Conservation (phyloP, 2,797 vertebrate genomes). For the Pelochelys cantorii region DNA sequence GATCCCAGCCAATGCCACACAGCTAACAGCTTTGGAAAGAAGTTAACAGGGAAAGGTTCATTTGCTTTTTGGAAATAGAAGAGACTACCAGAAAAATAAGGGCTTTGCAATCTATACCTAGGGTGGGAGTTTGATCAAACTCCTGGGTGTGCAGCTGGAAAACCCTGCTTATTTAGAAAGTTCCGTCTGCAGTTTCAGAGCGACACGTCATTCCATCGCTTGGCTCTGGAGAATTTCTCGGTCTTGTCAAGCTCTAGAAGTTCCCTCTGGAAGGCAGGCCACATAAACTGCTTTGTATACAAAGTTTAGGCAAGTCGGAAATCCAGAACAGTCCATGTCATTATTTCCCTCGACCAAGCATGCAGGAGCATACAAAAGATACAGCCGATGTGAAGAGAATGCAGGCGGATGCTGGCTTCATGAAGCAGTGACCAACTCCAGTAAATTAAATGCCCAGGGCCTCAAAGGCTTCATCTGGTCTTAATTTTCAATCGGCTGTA, state of each 20-base stretch:
- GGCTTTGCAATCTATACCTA: background rate
- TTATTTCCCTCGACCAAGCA: conserved; percentile 72
- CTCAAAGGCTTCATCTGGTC: conserved; percentile 78
- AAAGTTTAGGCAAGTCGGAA: conserved; percentile 69
- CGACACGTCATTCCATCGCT: background rate
- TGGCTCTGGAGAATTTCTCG: conserved; percentile 26
- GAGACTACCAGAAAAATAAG: background rate
- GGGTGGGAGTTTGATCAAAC: background rate
- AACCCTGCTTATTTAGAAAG: conserved; percentile 43
- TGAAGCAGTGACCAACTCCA: conserved; percentile 68
- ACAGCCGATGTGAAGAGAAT: conserved; percentile 48
- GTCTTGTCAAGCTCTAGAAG: background rate
- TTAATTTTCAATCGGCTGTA: conserved; percentile 78
- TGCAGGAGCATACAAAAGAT: conserved; percentile 63
- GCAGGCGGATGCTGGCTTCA: conserved; percentile 59
- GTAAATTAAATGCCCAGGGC: conserved; percentile 75
- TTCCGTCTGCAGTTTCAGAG: background rate
- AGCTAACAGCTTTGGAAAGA: background rate
- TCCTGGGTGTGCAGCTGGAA: conserved; percentile 49
- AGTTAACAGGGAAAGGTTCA: conserved; percentile 17
- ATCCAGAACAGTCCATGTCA: conserved; percentile 67
- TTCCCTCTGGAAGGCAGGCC: background rate
- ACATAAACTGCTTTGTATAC: conserved; percentile 24
- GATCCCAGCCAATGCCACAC: background rate
- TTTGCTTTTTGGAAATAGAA: background rate